Base-by-base conservation (phyloP, 2,113 vertebrate genomes). In the Rallus limicola region DNA sequence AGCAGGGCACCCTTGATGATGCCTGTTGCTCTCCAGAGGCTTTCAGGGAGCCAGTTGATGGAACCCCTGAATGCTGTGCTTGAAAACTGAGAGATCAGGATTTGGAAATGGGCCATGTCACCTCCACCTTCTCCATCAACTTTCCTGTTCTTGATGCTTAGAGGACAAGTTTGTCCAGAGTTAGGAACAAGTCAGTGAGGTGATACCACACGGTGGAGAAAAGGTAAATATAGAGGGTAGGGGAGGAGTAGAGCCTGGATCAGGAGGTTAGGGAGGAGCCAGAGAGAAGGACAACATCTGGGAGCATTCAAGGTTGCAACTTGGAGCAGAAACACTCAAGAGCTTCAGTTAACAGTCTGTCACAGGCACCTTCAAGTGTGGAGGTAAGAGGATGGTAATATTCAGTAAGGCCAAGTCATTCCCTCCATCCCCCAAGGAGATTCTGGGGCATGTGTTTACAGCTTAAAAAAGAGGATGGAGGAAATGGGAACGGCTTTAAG, bases 401-500 rank as follows among this genome's bases (percentile, higher is more conserved):
- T 33, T 77, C 82, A 63, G 44, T 74, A 72, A 93, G 52, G 19
- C 55, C 71, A 59, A 60, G 58, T 31, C 28, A 6, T 93, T 77
- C 86, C 56, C 40, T 88, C 44, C 69, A 50, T 74, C n/a, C 56
- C 36, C 46, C 80, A 70, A 46, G 86, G 63, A 81, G 55, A 40
- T 46, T 17, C 55, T 74, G 55, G 63, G 68, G 59, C 59, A 4
- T 33, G 46, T 88, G 79, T 81, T 92, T 90, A 26, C 52, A 70
- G 86, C 92, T 81, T 29, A 34, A 75, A 77, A 46, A 92, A 63
- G 71, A 65, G 82, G 50, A 80, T 65, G 70, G 68, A 95, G 94
- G 92, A 88, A 96, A 93, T 94, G 94, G 88, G 92, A 90, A 74
- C 93, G 93, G 68, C 91, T 75, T 75, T 14, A 74, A 67, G 68